A percentile compares a stretch with the other conserved stretches of the same genome.
Evolutionary conservation across 2,888 invertebrate genomes (phyloP).

Genomic region (Drosophila melanocephala): DNA sequence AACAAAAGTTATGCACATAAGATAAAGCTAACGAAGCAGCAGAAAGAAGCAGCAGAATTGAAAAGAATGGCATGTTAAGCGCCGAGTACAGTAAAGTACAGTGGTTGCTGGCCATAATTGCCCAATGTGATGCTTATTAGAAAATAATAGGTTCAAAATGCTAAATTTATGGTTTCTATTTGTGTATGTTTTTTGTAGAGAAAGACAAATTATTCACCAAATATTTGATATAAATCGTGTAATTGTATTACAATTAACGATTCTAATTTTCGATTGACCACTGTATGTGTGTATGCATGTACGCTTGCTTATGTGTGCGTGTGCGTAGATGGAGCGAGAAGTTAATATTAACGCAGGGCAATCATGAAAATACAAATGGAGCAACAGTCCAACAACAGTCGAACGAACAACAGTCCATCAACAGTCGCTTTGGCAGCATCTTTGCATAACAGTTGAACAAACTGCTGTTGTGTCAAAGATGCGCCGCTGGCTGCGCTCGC

Average conservation of each 20-base stretch:
- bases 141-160: not conserved
- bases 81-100: not conserved
- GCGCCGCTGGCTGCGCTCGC: slow-evolving; percentile 6
- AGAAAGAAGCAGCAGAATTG: slow-evolving; percentile 23
- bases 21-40: slow-evolving; percentile 41
- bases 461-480: slow-evolving; percentile 33
- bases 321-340: slow-evolving; percentile 11
- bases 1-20: slow-evolving; percentile 45
- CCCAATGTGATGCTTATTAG: not conserved
- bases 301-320: not conserved
- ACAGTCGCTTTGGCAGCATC: not conserved
- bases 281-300: not conserved
- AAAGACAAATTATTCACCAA: not conserved
- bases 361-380: slow-evolving; percentile 34
- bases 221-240: not conserved
- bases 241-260: not conserved
- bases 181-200: not conserved
- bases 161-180: not conserved
- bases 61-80: slow-evolving; percentile 35
- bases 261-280: not conserved
- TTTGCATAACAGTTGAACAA: slow-evolving; percentile 57
- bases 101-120: not conserved
- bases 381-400: slow-evolving; percentile 49
- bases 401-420: slow-evolving; percentile 50
- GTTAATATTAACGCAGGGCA: slow-evolving; percentile 30